Base-by-base conservation (phyloP, 2,113 vertebrate genomes). In the Falcunculus frontatus region DNA sequence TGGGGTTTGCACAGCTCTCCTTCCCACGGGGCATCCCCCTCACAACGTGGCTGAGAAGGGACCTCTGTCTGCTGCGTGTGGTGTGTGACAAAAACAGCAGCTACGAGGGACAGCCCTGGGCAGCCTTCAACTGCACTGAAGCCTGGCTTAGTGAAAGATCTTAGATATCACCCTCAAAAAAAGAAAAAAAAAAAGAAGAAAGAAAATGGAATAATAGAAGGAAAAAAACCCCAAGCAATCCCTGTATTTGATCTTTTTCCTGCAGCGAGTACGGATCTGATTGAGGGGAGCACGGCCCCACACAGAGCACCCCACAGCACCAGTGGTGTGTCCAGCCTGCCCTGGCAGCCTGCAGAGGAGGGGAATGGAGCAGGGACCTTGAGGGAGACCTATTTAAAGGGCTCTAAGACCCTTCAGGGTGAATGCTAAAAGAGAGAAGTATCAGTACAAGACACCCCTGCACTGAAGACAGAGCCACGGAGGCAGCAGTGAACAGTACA, bases 211-310 rank as follows among this genome's bases (percentile, higher is more conserved):
- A 65, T 23, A 30, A 52, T 1, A 30, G 22, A 47, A 33, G 21
- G 10, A 17, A 23, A 23, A 21, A 2, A 3, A 0, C 32, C 22
- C 27, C 2, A 5, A 72, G 29, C 19, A 78, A n/a, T 32, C 13
- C 15, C 16, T 1, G 7, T 37, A 55, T 87, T 78, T 39, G 23
- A 84, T 57, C 8, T 41, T 87, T 42, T 52, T 32, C 55, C 70
- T 37, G 47, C 30, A 90, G 64, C 1, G 3, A 63, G 56, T 10
- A n/a, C 0, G 3, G 59, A 52, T 81, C 35, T 72, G 60, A 35
- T 11, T 30, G 6, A 53, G 44, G n/a, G 47, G 35, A 59, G 50
- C 42, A 57, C 1, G 1, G 67, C 49, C 30, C 27, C 69, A 55
- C 30, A 16, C 10, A 30, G 47, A 50, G 35, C 64, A 84, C 30